phyloP scores from a whole-genome alignment of 2,888 invertebrate species.

The Stramonita haemastoma region DNA sequence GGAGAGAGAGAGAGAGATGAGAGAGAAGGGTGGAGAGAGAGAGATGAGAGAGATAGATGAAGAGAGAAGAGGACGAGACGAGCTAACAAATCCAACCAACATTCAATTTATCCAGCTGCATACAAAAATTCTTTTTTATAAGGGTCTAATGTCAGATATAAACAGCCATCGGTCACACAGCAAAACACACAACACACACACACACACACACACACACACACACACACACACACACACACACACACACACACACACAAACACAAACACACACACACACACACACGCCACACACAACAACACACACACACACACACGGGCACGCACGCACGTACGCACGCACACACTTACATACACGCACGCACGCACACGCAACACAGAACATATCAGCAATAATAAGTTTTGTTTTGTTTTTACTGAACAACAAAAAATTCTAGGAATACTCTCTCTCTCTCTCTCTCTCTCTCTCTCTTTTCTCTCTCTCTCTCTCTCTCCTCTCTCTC shows the following conservation, averaged over 20 bases:
- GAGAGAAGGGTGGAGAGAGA: background rate
- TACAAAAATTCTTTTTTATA: background rate
- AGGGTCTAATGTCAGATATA: background rate
- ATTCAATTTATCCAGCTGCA: background rate
- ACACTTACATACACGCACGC: background rate
- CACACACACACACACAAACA: background rate
- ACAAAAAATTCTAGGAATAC: too few species aligned
- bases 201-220: background rate
- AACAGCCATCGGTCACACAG: too few species aligned
- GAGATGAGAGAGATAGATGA: background rate
- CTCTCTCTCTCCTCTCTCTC: background rate
- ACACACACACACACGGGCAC: background rate
- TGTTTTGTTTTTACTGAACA: too few species aligned
- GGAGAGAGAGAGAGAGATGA: too few species aligned
- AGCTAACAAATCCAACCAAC: background rate
- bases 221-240: background rate
- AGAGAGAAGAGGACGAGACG: background rate
- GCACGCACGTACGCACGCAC: background rate
- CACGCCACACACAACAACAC: background rate
- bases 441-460: background rate
- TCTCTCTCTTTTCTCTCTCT: background rate
- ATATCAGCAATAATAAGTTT: too few species aligned
- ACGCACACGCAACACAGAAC: background rate
- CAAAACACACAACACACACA: background rate
- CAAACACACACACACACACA: background rate